Base-by-base conservation (phyloP, 2,113 vertebrate genomes). In the Bos indicus region DNA sequence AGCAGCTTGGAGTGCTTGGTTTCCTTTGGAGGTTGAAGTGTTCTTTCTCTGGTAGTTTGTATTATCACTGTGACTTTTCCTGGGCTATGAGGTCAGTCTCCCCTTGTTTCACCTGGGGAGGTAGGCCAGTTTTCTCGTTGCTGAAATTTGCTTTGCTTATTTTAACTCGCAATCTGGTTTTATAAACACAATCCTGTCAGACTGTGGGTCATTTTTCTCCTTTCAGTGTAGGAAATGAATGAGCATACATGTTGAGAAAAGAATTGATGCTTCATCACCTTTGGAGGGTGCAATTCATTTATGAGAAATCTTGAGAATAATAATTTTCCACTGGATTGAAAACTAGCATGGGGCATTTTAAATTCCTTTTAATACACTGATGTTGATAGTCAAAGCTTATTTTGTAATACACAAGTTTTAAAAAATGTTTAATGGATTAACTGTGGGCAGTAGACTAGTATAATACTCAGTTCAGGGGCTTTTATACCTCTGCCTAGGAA, bases 101-200 rank as follows among this genome's bases (percentile, higher is more conserved):
- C 88, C 71, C 25, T 8, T 67, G 82, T 74, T 91, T 97, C 88
- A 87, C 82, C 80, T 43, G 7, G 51, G 88, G 82, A 89, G 28
- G 84, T 11, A 28, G 86, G 86, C 82, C 56, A 84, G 46, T 23
- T 74, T 93, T 85, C 96, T 96, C 92, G 26, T 59, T 97, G 86
- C 60, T 90, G 64, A 96, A 88, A 88, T 97, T 95, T 74, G 56
- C 85, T 97, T 95, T 91, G 97, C 64, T 97, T 91, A 88, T 94
- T 97, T 94, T 96, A 48, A 74, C 83, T 67, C 94, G 67, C 91
- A 93, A 33, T 91, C 97, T 83, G 71, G 67, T 90, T 96, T 97
- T 81, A 64, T 92, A 98, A 97, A 89, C 95, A 82, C 30, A 40
- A 33, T 60, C 56, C 82, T 67, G 52, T 57, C 52, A 74, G 88